phyloP scores from a whole-genome alignment of 2,113 vertebrate genomes.

The Bufo bufo region DNA sequence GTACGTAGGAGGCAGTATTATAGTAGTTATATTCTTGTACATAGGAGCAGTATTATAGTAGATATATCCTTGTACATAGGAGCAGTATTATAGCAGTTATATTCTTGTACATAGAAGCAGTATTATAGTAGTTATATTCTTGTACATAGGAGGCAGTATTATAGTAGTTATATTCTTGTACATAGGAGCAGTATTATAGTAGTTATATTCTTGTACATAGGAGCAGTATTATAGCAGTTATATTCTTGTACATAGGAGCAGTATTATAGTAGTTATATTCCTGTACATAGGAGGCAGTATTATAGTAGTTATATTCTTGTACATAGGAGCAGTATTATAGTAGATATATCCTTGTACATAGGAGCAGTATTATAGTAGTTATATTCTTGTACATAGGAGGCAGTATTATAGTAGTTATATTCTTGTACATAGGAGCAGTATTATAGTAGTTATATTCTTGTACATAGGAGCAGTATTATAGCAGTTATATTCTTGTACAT shows the following conservation, averaged over 20 bases:
- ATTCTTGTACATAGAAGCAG: neutral
- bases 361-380: neutral
- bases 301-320: neutral
- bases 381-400: neutral
- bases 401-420: slow-evolving; percentile 20
- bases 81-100: slow-evolving; percentile 1
- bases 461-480: neutral
- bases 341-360: neutral
- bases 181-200: neutral
- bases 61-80: neutral
- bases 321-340: neutral
- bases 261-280: slow-evolving; percentile 11
- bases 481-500: too few species aligned
- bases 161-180: slow-evolving; percentile 14
- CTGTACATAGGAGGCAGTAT: neutral
- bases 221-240: slow-evolving; percentile 7
- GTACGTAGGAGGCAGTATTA: neutral
- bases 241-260: slow-evolving; percentile 5
- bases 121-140: slow-evolving; percentile 1
- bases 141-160: neutral
- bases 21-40: slow-evolving; percentile 4
- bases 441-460: slow-evolving; percentile 11
- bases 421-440: neutral
- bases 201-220: slow-evolving; percentile 7
- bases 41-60: neutral